A percentile compares a stretch with the other conserved stretches of the same genome.
Conservation (phyloP, 1,140 invertebrate genomes). For the Copidosoma floridanum region DNA sequence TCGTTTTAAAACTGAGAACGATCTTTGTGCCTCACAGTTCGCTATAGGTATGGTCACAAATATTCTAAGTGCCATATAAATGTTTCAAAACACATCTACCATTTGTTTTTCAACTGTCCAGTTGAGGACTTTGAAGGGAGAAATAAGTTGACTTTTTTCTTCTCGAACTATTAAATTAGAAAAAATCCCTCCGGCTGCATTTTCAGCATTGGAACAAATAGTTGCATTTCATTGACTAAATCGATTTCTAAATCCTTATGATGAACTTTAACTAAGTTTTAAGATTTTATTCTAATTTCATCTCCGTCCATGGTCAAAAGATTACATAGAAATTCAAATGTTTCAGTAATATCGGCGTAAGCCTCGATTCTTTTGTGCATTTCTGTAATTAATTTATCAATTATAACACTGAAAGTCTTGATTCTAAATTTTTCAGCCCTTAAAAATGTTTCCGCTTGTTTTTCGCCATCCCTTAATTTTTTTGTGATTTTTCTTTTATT, state of each 20-base stretch:
- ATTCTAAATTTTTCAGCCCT: conserved; percentile 10
- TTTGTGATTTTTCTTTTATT: conserved; percentile 3
- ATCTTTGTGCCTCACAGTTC: conserved; percentile 21
- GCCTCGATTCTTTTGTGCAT: conserved; percentile 7
- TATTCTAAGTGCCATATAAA: conserved; percentile 15
- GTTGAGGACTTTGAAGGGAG: conserved; percentile 16
- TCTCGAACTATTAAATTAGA: not conserved
- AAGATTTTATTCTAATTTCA: not conserved
- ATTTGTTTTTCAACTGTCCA: conserved; percentile 12
- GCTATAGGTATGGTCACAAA: conserved; percentile 17
- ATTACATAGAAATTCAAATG: conserved; percentile 9
- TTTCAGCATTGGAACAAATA: conserved; percentile 1
- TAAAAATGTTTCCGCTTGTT: not conserved
- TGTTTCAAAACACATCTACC: conserved; percentile 14
- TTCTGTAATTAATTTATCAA: conserved; percentile 18
- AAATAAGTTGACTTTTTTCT: not conserved
- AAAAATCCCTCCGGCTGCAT: not conserved
- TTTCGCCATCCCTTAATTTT: not conserved
- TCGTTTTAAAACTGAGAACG: conserved; percentile 15
- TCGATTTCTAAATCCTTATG: conserved; percentile 6
- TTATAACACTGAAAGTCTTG: conserved; percentile 8
- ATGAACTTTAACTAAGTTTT: conserved; percentile 10
- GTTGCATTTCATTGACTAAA: conserved; percentile 7
- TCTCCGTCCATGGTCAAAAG: not conserved
- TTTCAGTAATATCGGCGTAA: conserved; percentile 8